Percentiles rank a stretch among this genome's conserved stretches.
These are phyloP conservation scores for Drosophila phalerata DNA, from an alignment of 2,888 invertebrate species.

Conservation along the genomic window DNA sequence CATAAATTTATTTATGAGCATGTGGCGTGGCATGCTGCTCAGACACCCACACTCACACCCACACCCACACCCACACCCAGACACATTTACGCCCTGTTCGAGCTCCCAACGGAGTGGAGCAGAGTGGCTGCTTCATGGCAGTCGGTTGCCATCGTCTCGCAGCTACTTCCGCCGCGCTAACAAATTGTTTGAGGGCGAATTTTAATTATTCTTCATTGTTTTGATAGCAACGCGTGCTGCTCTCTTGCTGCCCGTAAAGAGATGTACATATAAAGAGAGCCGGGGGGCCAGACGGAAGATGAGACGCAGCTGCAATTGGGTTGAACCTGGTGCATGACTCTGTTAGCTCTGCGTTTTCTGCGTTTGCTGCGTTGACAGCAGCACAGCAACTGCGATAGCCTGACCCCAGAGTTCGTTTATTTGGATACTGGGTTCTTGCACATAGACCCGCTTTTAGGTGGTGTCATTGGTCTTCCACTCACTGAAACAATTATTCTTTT, in stretches of 20 bases:
- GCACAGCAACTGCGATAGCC: slow-evolving; percentile 13
- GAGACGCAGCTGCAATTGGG: slow-evolving; percentile 24
- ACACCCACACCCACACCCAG: neutral
- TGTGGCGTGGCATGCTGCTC: slow-evolving; percentile 51
- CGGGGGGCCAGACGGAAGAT: neutral
- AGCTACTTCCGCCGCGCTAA: slow-evolving; percentile 66
- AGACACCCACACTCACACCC: neutral
- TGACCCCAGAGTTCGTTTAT: slow-evolving; percentile 44
- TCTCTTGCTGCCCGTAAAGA: slow-evolving; percentile 18
- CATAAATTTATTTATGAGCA: slow-evolving; percentile 80
- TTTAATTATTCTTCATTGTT: slow-evolving; percentile 83
- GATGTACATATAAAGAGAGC: neutral
- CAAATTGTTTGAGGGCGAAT: slow-evolving; percentile 82
- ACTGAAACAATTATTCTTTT: slow-evolving; percentile 53
- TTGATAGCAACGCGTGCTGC: slow-evolving; percentile 70
- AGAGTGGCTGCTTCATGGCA: slow-evolving; percentile 23
- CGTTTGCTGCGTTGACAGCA: slow-evolving; percentile 27
- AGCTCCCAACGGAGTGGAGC: slow-evolving; percentile 9
- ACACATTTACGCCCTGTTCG: neutral
- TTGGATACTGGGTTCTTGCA: slow-evolving; percentile 36
- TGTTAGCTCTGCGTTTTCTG: slow-evolving; percentile 23
- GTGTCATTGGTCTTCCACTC: slow-evolving; percentile 27
- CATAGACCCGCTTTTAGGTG: slow-evolving; percentile 36
- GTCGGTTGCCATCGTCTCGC: slow-evolving; percentile 35
- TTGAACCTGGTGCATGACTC: slow-evolving; percentile 15